Conservation (phyloP, 2,113 vertebrate species). For the Mastomys coucha region DNA sequence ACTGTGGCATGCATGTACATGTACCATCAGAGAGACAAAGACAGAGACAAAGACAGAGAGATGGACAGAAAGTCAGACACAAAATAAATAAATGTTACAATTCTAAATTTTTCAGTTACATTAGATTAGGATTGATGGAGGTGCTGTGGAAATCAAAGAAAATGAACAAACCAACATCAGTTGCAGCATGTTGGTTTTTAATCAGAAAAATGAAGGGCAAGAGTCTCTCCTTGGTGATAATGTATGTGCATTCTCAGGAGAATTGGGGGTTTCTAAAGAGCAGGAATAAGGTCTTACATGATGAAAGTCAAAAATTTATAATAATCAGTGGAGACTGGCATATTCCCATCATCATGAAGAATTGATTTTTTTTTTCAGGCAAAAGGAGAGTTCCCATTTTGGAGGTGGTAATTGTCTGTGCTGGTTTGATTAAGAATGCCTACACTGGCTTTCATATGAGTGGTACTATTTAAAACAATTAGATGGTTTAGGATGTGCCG, state of each 20-base stretch:
- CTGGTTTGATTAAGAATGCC: neutral
- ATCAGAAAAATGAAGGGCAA: neutral
- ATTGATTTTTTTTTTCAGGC: accelerated
- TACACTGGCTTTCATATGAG: neutral
- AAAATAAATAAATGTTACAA: neutral
- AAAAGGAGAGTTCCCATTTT: neutral
- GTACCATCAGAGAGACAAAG: neutral
- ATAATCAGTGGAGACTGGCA: neutral
- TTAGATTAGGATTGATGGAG: neutral
- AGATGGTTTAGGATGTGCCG: neutral
- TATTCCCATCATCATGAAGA: neutral
- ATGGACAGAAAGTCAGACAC: neutral
- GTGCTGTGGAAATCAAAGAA: neutral
- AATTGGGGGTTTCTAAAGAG: neutral
- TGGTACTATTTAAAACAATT: neutral
- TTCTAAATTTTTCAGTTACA: neutral
- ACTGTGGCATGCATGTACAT: neutral
- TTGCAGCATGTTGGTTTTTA: neutral
- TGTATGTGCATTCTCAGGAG: neutral
- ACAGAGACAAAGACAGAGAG: too few species aligned
- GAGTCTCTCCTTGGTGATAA: neutral
- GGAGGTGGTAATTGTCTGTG: neutral
- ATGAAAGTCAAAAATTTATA: neutral
- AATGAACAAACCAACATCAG: neutral
- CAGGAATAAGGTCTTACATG: neutral